Conservation (phyloP, 2,113 vertebrate species). For the Chaetops frenatus region DNA sequence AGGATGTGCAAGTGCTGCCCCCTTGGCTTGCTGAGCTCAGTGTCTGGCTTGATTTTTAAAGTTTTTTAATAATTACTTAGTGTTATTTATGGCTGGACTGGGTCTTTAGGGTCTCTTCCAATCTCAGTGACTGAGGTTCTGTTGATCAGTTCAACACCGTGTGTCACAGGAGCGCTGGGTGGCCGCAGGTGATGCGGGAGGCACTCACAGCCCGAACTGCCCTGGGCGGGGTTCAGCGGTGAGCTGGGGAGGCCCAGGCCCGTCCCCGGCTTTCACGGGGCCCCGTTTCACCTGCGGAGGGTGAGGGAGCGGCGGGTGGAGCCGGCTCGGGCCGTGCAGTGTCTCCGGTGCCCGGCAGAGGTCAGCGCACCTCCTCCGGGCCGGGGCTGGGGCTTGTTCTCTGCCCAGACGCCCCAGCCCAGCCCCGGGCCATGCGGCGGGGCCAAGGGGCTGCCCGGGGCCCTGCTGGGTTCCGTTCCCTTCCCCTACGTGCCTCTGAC, state of each 20-base stretch:
- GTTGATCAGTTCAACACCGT: fast-evolving
- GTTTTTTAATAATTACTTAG: neutral
- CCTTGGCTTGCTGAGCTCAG: neutral
- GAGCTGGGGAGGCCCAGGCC: neutral
- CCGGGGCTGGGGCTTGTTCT: fast-evolving
- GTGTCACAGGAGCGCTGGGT: neutral
- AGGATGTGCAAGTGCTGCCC: neutral
- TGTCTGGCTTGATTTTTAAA: neutral
- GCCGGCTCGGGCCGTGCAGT: neutral
- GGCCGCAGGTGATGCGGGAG: neutral
- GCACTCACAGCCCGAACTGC: fast-evolving
- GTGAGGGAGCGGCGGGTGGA: fast-evolving
- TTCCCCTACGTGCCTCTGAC: fast-evolving
- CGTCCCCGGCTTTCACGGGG: neutral
- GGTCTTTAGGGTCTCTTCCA: neutral
- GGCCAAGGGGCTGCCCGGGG: neutral
- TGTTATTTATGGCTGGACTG: neutral
- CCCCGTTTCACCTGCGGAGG: too few species aligned
- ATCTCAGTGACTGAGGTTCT: fast-evolving
- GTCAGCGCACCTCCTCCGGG: neutral
- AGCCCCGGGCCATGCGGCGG: neutral
- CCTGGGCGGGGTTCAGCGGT: neutral
- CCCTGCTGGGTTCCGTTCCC: neutral
- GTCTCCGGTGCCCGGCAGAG: neutral
- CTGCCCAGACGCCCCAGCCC: neutral